Evolutionary conservation across 2,797 vertebrate genomes (phyloP).

Genomic region (Eidolon dupreanum): DNA sequence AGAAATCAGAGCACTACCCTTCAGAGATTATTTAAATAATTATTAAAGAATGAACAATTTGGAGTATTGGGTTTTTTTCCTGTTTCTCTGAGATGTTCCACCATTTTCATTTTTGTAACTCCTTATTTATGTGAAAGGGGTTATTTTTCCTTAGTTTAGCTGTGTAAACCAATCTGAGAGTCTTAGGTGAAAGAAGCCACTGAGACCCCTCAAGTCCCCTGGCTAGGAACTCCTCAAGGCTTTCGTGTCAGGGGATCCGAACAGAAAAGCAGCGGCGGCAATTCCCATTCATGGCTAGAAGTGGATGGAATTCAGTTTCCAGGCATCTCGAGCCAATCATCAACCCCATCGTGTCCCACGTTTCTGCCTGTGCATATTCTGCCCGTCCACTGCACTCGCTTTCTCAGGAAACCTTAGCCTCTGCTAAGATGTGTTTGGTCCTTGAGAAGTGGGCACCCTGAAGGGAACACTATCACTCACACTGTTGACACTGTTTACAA

Average conservation of each 20-base stretch:
- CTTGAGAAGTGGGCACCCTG: not conserved
- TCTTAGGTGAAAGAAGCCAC: not conserved
- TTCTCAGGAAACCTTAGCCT: constrained; percentile 5
- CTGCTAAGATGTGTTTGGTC: not conserved
- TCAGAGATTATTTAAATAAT: not conserved
- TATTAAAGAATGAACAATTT: not conserved
- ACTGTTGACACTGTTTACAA: not conserved
- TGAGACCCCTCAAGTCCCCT: not conserved
- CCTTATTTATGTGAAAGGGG: not conserved
- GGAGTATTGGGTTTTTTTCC: not conserved
- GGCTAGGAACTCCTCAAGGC: not conserved
- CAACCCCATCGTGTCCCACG: not conserved
- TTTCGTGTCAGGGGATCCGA: not conserved
- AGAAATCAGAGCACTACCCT: not conserved
- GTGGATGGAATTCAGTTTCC: not conserved
- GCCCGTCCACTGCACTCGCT: not conserved
- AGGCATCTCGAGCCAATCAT: not conserved
- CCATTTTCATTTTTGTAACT: not conserved
- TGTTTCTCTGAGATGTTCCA: not conserved
- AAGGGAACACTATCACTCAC: not conserved
- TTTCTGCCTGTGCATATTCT: not conserved
- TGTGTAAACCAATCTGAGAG: not conserved
- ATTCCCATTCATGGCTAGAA: not conserved
- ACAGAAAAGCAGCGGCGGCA: not conserved
- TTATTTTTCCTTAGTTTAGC: not conserved